Conservation (phyloP, 2,797 vertebrate genomes). For the Propithecus deckenii region DNA sequence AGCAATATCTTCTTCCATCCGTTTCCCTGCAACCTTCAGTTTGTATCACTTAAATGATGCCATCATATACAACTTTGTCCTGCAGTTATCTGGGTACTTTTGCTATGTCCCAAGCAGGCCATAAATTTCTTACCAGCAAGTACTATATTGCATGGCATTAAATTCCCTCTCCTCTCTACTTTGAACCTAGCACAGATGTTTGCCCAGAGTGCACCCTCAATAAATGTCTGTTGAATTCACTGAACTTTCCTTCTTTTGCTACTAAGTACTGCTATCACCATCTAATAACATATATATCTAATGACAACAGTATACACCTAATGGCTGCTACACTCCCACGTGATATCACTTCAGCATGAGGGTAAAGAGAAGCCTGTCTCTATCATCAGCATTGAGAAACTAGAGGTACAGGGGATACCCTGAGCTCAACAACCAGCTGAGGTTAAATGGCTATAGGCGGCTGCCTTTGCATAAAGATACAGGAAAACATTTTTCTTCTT, state of each 20-base stretch:
- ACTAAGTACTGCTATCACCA: background rate
- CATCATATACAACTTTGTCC: background rate
- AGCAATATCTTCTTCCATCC: background rate
- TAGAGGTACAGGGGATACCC: background rate
- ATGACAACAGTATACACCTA: background rate
- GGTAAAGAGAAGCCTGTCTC: background rate
- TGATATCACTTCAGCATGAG: background rate
- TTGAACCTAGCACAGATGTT: background rate
- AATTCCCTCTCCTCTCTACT: background rate
- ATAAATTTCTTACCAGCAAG: background rate
- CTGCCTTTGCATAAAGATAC: background rate
- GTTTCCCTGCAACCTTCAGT: background rate
- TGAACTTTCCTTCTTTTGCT: background rate
- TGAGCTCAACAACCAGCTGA: background rate
- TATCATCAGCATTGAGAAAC: background rate
- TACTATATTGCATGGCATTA: background rate
- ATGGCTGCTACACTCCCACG: background rate
- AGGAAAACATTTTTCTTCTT: background rate
- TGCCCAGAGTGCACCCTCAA: background rate
- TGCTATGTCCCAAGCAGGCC: background rate
- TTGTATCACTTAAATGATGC: background rate
- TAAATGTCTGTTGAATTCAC: background rate
- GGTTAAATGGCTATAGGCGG: background rate
- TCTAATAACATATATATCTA: background rate
- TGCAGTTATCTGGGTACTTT: background rate